Evolutionary conservation across 2,113 vertebrate species (phyloP).

Genomic region (Siniperca knerii): DNA sequence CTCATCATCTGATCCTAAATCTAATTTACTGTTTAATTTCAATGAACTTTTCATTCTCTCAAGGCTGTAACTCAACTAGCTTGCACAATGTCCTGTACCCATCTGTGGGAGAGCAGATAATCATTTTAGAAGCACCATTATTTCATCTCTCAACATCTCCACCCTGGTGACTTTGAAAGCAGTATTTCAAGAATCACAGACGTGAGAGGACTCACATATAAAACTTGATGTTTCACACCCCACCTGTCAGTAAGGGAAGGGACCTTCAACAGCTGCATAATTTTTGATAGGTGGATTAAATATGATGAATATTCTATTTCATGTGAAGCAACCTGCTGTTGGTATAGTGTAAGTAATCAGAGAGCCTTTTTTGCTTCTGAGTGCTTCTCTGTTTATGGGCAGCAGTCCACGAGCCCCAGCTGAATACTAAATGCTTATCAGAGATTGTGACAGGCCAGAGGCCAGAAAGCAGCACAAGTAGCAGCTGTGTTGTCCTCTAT

Average conservation of each 20-base stretch:
- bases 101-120: conserved; percentile 15
- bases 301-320: conserved; percentile 4
- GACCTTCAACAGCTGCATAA: not conserved
- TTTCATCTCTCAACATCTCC: conserved; percentile 34
- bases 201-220: conserved; percentile 27
- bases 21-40: conserved; percentile 53
- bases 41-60: conserved; percentile 50
- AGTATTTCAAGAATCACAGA: conserved; percentile 37
- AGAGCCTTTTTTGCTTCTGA: conserved; percentile 37
- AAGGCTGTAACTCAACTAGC: conserved; percentile 34
- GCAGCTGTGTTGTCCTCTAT: conserved; percentile 63
- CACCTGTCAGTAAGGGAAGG: conserved; percentile 9
- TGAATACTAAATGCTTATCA: conserved; percentile 68
- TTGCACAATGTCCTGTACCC: conserved; percentile 4
- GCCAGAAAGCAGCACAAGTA: conserved; percentile 60
- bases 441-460: conserved; percentile 46
- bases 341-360: conserved; percentile 4
- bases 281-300: conserved; percentile 16
- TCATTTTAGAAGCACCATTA: conserved; percentile 37
- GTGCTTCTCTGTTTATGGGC: conserved; percentile 45
- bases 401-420: conserved; percentile 46
- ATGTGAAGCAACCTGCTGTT: conserved; percentile 17
- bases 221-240: conserved; percentile 14
- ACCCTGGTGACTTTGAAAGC: conserved; percentile 37
- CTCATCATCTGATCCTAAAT: conserved; percentile 49